Evolutionary conservation across 1,140 invertebrate species (phyloP).

Genomic region (Apis cerana): DNA sequence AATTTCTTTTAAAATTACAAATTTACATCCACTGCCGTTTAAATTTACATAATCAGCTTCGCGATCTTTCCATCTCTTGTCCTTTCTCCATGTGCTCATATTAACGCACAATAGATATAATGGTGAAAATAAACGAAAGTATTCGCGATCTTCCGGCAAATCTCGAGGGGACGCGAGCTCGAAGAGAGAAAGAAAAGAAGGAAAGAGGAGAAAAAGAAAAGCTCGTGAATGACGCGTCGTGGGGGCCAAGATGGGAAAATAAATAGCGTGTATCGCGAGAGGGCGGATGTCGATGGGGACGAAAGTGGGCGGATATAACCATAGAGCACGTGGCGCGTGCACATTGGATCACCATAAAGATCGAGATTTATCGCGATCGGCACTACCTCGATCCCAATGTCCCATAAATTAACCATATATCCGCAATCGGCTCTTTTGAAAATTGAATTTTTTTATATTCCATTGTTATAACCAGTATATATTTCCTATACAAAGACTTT

Average conservation of each 20-base stretch:
- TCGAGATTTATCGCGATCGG: slow-evolving; percentile 55
- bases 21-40: not conserved
- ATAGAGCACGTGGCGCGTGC: slow-evolving; percentile 38
- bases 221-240: not conserved
- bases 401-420: slow-evolving; percentile 31
- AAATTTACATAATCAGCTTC: not conserved
- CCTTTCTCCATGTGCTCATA: not conserved
- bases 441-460: not conserved
- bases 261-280: slow-evolving; percentile 48
- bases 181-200: too few relatives aligned
- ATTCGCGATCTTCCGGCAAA: slow-evolving; percentile 12
- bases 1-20: too few relatives aligned
- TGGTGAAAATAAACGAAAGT: slow-evolving; percentile 1
- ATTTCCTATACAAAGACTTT: not conserved
- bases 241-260: slow-evolving; percentile 32
- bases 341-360: slow-evolving; percentile 40
- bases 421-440: not conserved
- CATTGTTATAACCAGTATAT: not conserved
- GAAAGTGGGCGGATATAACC: slow-evolving; percentile 43
- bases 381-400: not conserved
- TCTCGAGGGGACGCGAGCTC: too few relatives aligned
- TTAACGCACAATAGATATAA: slow-evolving; percentile 2
- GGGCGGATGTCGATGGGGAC: slow-evolving; percentile 38
- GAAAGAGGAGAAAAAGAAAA: not conserved
- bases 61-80: not conserved